Base-by-base conservation (phyloP, 2,113 vertebrate species). In the Hippopotamus amphibius region DNA sequence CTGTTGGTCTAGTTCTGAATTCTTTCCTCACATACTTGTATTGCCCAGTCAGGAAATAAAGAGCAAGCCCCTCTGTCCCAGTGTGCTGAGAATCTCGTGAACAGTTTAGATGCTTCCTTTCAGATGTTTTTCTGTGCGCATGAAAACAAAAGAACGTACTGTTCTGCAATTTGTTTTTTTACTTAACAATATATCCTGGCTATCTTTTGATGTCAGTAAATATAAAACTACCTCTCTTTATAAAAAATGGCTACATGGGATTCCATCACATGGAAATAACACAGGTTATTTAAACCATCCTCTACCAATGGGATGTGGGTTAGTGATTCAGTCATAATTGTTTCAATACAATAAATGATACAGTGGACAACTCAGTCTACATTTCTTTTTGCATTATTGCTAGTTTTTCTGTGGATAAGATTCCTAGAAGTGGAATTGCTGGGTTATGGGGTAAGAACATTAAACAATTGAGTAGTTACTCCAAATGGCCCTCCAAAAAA, bases 161-260 rank as follows among this genome's bases (percentile, higher is more conserved):
- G 6, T 76, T 81, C 43, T 66, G n/a, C 30, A 65, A 6, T 4
- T 86, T 91, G 30, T 19, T 59, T 84, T 88, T 88, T 77, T 61
- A 85, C 48, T 90, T 93, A 96, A 41, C 72, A 22, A 12, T 57
- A 41, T 46, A 65, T 53, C 21, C n/a, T 94, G 28, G 71, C 24
- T 92, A 68, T 86, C n/a, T 92, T 97, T 79, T 5, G 10, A 66
- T 82, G 55, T 95, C 90, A 65, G 17, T 90, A 90, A 91, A 84
- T 72, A 69, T 57, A 94, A 92, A 94, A 19, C 91, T 90, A 83
- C 90, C 88, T 97, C 93, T 76, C 71, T 89, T 55, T 61, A 69
- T 72, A 57, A 76, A 91, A 93, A 48, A 28, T 87, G 63, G 61
- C 28, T 53, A 63, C 33, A 63, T 69, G 72, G n/a, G 59, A 85